Conservation (phyloP, 2,113 vertebrate species). For the Galeopterus variegatus region DNA sequence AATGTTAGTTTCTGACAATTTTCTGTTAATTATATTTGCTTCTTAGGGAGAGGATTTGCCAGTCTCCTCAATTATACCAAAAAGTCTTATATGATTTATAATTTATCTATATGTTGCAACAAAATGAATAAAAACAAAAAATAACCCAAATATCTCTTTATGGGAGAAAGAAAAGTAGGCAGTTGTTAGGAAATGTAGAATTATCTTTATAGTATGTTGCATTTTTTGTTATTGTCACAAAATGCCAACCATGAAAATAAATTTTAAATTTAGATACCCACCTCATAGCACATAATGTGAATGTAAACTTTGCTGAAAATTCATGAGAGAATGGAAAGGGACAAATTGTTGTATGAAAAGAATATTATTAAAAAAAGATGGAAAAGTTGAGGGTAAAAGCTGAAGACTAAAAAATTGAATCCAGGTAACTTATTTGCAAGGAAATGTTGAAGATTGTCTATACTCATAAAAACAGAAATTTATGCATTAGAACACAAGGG, state of each 20-base stretch:
- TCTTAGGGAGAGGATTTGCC: not conserved
- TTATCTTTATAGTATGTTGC: not conserved
- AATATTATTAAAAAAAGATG: not conserved
- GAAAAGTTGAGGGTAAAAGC: not conserved
- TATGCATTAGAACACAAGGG: not conserved
- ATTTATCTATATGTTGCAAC: not conserved
- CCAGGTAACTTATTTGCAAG: not conserved
- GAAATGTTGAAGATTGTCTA: not conserved
- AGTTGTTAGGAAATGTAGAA: not conserved
- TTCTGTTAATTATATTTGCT: not conserved
- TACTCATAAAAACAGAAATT: constrained; percentile 51
- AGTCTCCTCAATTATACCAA: not conserved
- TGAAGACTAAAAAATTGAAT: constrained; percentile 27
- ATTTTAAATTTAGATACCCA: constrained; percentile 23
- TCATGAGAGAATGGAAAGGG: not conserved
- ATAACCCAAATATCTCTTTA: not conserved
- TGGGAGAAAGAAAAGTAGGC: not conserved
- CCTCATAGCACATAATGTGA: not conserved
- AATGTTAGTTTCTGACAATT: not conserved
- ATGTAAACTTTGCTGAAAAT: constrained; percentile 39
- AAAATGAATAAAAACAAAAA: constrained; percentile 47
- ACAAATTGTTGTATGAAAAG: not conserved
- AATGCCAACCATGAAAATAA: not conserved
- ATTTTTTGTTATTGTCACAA: not conserved
- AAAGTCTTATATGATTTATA: not conserved